These are phyloP conservation scores for Vulpes lagopus DNA, from an alignment of 2,113 vertebrate species.

Conservation along the genomic window DNA sequence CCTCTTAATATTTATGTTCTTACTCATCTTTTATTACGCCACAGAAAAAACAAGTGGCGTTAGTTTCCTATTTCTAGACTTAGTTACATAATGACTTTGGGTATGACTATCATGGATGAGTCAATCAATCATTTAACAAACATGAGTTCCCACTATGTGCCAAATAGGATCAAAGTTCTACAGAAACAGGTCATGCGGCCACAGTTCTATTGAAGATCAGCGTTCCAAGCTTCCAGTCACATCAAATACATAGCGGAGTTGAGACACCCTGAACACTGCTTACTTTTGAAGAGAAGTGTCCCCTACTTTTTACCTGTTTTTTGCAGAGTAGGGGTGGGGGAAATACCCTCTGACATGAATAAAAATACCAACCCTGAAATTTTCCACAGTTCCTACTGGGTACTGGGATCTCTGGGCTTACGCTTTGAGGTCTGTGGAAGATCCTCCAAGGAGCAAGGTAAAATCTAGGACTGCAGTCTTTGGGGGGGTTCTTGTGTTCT, in stretches of 20 bases:
- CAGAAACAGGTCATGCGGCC: not conserved
- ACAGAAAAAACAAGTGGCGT: not conserved
- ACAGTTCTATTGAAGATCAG: not conserved
- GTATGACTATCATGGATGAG: not conserved
- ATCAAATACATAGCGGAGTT: not conserved
- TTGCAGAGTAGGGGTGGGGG: not conserved
- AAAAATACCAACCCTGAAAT: not conserved
- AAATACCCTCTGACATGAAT: not conserved
- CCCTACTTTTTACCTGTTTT: not conserved
- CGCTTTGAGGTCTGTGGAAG: not conserved
- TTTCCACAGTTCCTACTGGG: not conserved
- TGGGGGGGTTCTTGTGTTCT: not conserved
- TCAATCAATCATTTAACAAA: conserved; percentile 4
- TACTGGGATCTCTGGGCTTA: not conserved
- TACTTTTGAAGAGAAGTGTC: not conserved
- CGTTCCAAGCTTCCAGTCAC: not conserved
- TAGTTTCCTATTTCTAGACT: conserved; percentile 7
- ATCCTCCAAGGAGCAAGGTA: not conserved
- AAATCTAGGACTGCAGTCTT: not conserved
- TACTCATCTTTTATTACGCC: conserved; percentile 36
- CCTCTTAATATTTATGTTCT: conserved; percentile 57
- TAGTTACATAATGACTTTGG: not conserved
- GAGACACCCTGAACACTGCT: not conserved
- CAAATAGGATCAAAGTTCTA: not conserved
- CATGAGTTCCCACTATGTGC: not conserved